Evolutionary conservation across 2,888 invertebrate genomes (phyloP), one percentile per base, ranked within the genome.

Genomic region (Cephus spinipes): DNA sequence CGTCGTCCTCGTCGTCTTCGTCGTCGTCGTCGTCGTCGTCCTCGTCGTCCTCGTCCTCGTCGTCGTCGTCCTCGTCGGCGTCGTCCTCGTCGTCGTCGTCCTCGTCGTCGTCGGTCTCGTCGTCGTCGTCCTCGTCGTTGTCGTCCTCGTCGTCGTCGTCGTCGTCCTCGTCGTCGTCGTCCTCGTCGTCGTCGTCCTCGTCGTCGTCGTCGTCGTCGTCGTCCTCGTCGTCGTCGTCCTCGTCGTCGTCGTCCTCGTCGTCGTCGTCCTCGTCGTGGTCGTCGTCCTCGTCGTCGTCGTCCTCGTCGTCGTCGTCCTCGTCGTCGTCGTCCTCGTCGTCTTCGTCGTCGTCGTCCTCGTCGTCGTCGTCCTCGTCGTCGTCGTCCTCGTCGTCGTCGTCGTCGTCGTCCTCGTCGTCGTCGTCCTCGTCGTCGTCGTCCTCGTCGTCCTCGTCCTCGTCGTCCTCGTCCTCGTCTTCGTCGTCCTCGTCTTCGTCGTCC

Each of bases 181-280:
- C 35, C 33, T 32, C 74, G 33, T 74, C 33, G 15, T 34, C 75
- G 4, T 68, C 3, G n/a, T 1, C 23, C 12, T 68, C 68, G 12
- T 68, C 68, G 68, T 68, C 68, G 68, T 68, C 68, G 12, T 68
- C 68, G 68, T 68, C 68, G 68, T 68, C 68, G 12, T 68, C 68
- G 68, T 68, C 68, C 12, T 68, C 68, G 12, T 68, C 68, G 68
- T 68, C 68, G 68, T 68, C 68, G 12, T 68, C 68, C 12, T 68
- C 68, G 68, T 68, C 68, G 12, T 68, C 68, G 68, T 68, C 68
- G 68, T 68, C 68, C 68, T 68, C 68, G 68, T 68, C 68, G 68
- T 68, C 68, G 12, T 68, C 68, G 68, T 68, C 68, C 12, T 55
- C 55, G 3, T n/a, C n/a, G n/a, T n/a, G n/a, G n/a, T n/a, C n/a